Evolutionary conservation across 2,888 invertebrate species (phyloP).

Genomic region (Monoplex corrugatus): DNA sequence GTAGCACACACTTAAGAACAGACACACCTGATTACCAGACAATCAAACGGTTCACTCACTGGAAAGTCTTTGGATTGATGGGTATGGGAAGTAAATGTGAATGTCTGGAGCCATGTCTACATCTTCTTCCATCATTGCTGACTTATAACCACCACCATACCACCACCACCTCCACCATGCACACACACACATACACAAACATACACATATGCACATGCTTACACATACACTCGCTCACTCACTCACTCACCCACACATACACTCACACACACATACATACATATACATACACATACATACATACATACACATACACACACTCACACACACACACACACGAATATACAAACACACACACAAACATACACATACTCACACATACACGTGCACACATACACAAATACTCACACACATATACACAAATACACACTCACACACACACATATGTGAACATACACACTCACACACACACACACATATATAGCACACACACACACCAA

Average conservation of each 20-base stretch:
- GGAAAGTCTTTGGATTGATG: too few relatives aligned
- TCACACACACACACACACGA: neutral
- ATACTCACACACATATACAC: slow-evolving; percentile 35
- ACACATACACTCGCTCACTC: neutral
- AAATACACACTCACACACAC: neutral
- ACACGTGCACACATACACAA: neutral
- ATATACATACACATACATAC: slow-evolving; percentile 30
- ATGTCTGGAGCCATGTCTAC: too few relatives aligned
- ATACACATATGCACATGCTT: neutral
- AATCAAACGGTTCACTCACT: too few relatives aligned
- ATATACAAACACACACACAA: slow-evolving; percentile 3
- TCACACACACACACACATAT: neutral
- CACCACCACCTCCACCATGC: too few relatives aligned
- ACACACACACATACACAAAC: neutral
- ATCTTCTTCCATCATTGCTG: too few relatives aligned
- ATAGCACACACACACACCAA: neutral
- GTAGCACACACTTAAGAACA: too few relatives aligned
- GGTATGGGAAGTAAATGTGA: too few relatives aligned
- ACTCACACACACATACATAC: neutral
- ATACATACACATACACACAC: too few relatives aligned
- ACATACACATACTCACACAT: neutral
- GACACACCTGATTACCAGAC: too few relatives aligned
- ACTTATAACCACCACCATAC: too few relatives aligned
- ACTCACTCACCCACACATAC: neutral
- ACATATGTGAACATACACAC: neutral